Evolutionary conservation across 1,140 invertebrate species (phyloP), one percentile per base, ranked within the genome.

Genomic region (Trissolcus basalis): DNA sequence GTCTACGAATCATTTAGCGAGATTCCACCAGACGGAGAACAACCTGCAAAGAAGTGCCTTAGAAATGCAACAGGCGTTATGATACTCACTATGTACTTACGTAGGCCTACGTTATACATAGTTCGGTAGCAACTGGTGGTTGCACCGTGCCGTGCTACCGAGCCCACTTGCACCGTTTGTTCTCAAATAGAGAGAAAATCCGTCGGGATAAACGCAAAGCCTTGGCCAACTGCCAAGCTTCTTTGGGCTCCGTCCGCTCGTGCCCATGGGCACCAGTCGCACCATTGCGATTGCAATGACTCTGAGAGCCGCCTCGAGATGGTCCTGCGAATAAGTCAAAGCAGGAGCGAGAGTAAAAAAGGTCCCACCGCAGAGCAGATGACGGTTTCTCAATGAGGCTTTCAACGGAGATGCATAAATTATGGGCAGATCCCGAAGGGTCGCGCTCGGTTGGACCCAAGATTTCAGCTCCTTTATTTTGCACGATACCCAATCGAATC

Each of bases 181-280:
- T 87, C 85, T 86, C 84, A 87, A 87, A 87, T 85, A 87, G 83
- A 86, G 85, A 85, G 85, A 86, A 86, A 88, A 88, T 85, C 82
- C 83, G 65, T 47, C 79, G 80, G 84, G 85, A 85, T 86, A 85
- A 86, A 79, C 78, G 81, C 75, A 77, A 79, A 72, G 81, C 79
- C 77, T 86, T 87, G 86, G 86, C 86, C 81, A 71, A 69, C 70
- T 73, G 85, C 86, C 86, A 87, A 86, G 70, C 71, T 76, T 68
- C 69, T 77, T 75, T 69, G 54, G 64, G 49, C 72, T 27, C 19
- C 19, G 19, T 27, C 19, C 19, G 19, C 19, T 27, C 19, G 6
- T 27, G 19, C 19, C 19, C 6, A 27, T n/a, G 19, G 19, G 6
- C 19, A 27, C 19, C 2, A 27, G 19, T 27, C 19, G 19, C 19